Evolutionary conservation across 2,113 vertebrate species (phyloP).

Genomic region (Orientallactaga bullata): DNA sequence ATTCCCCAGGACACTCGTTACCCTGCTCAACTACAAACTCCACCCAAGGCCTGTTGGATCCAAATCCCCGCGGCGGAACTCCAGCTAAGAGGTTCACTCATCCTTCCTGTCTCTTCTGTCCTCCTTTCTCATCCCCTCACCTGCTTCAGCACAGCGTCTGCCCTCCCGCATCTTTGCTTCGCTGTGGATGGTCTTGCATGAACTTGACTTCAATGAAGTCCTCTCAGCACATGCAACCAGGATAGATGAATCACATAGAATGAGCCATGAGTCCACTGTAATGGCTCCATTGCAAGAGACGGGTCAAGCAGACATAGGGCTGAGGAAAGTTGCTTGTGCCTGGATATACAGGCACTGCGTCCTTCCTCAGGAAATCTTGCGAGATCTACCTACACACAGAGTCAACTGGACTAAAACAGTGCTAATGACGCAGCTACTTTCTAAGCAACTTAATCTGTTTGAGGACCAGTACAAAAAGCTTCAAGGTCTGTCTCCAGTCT

Average conservation of each 20-base stretch:
- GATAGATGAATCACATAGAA: too few species aligned
- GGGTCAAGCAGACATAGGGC: too few species aligned
- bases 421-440: neutral
- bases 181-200: neutral
- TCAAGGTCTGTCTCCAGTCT: neutral
- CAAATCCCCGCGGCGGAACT: neutral
- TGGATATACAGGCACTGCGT: neutral
- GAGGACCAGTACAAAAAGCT: neutral
- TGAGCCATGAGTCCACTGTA: accelerated
- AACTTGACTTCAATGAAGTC: neutral
- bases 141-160: neutral
- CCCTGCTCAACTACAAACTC: neutral
- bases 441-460: neutral
- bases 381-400: too few species aligned
- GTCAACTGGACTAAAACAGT: neutral
- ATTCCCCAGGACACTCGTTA: neutral
- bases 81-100: neutral
- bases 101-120: too few species aligned
- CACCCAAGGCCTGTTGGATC: neutral
- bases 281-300: too few species aligned
- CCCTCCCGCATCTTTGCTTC: neutral
- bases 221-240: too few species aligned
- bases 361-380: neutral
- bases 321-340: too few species aligned
- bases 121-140: too few species aligned